Evolutionary conservation across 2,797 vertebrate species (phyloP), one percentile per base, ranked within the genome.

Genomic region (Etheostoma perlongum): DNA sequence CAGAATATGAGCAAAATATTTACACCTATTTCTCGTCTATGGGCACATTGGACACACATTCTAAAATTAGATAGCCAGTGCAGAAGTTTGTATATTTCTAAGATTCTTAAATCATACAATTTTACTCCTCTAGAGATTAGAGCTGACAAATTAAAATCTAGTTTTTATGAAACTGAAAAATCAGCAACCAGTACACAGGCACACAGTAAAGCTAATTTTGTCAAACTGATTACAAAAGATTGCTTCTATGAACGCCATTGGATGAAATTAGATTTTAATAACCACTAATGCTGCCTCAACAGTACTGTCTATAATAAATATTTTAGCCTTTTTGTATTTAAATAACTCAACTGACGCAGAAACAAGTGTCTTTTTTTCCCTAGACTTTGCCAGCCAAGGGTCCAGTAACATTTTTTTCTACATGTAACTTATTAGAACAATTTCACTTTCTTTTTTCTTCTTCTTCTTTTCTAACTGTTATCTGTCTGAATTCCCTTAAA

Each of bases 41-140:
- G 48, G 67, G 48, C 18, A 78, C n/a, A 52, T 18, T 5, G 55
- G 60, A 74, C 44, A 72, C 47, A 52, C 19, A 72, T 19, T 62
- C 6, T 47, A 69, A 77, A 81, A 64, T 44, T 18, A 55, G n/a
- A 46, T 5, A 51, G 65, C 15, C 30, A 27, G 13, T 44, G n/a
- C 42, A 65, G 36, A 40, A 36, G 33, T 67, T 40, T 4, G 44
- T 65, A 51, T 64, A 80, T 76, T 63, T 82, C 65, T 67, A 66
- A 79, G 57, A 63, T 27, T 65, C 19, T 25, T 64, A 23, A 23
- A 65, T 70, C 15, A 27, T 42, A 60, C 53, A 74, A 64, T 82
- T 67, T 65, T 55, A 72, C n/a, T 81, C 71, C 16, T 76, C 55
- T 40, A 74, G 18, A 80, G 57, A 83, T 85, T 47, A 75, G 6